phyloP scores from a whole-genome alignment of 2,888 invertebrate genomes.

The Trichopria drosophilae region DNA sequence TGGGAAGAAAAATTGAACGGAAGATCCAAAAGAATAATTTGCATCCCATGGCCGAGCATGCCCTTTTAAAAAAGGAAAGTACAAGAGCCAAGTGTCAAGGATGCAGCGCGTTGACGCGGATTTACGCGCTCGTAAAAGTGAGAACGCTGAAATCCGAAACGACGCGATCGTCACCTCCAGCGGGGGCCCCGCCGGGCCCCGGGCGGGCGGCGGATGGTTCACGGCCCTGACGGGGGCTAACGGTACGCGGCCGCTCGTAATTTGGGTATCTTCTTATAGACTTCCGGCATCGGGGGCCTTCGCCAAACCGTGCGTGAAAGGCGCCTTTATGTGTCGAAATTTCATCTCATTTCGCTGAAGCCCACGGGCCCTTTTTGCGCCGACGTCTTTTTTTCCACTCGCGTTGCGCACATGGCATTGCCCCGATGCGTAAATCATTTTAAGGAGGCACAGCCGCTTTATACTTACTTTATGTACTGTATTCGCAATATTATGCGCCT shows the following conservation, averaged over 20 bases:
- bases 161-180: constrained; percentile 31
- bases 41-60: constrained; percentile 27
- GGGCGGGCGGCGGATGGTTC: no score
- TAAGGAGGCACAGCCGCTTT: no score
- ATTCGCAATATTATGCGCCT: no score
- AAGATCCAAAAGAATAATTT: constrained; percentile 31
- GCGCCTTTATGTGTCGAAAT: constrained; percentile 21
- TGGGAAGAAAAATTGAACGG: no score
- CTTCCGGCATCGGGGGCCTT: constrained; percentile 39
- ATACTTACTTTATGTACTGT: no score
- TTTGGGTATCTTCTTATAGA: constrained; percentile 47
- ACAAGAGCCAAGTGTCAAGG: constrained; percentile 5
- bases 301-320: constrained; percentile 31
- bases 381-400: no score
- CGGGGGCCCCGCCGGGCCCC: no score
- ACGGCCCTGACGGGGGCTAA: no score
- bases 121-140: constrained; percentile 41
- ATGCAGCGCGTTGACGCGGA: constrained; percentile 29
- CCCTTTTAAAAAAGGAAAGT: constrained; percentile 13
- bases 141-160: constrained; percentile 40
- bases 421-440: no score
- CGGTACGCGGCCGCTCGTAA: constrained; percentile 49
- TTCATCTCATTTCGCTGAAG: constrained; percentile 8
- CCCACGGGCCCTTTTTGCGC: no score
- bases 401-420: no score